phyloP scores from a whole-genome alignment of 1,140 invertebrate genomes.

The Cotesia glomerata region DNA sequence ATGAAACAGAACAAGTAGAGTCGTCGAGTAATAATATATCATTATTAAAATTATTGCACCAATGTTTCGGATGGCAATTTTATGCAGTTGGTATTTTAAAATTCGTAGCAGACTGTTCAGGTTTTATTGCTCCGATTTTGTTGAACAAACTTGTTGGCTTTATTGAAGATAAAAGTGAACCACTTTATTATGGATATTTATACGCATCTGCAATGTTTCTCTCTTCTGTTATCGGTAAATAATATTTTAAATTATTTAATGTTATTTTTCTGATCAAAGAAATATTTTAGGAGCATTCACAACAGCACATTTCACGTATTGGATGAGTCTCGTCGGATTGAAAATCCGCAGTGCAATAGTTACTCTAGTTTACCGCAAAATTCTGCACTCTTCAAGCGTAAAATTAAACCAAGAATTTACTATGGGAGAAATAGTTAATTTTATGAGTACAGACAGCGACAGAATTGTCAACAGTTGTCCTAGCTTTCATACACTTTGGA shows the following conservation, averaged over 20 bases:
- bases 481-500: slow-evolving; percentile 97
- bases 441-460: slow-evolving; percentile 95
- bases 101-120: slow-evolving; percentile 80
- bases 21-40: slow-evolving; percentile 63
- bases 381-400: slow-evolving; percentile 69
- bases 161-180: slow-evolving; percentile 76
- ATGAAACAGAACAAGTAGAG: slow-evolving; percentile 35
- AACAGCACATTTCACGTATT: slow-evolving; percentile 89
- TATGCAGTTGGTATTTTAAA: slow-evolving; percentile 88
- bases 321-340: slow-evolving; percentile 82
- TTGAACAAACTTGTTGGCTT: slow-evolving; percentile 83
- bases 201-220: slow-evolving; percentile 79
- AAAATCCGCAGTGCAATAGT: slow-evolving; percentile 87
- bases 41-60: slow-evolving; percentile 78
- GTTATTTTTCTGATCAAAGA: slow-evolving; percentile 25
- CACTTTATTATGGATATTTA: slow-evolving; percentile 75
- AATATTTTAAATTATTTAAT: slow-evolving; percentile 9
- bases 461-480: slow-evolving; percentile 94
- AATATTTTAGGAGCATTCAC: slow-evolving; percentile 72
- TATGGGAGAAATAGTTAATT: slow-evolving; percentile 91
- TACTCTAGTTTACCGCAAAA: slow-evolving; percentile 86
- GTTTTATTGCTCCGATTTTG: slow-evolving; percentile 89
- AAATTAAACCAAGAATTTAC: slow-evolving; percentile 69
- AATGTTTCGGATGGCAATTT: slow-evolving; percentile 86
- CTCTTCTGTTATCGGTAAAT: slow-evolving; percentile 70